Conservation (phyloP, 1,140 invertebrate species). For the Drosophila lini region DNA sequence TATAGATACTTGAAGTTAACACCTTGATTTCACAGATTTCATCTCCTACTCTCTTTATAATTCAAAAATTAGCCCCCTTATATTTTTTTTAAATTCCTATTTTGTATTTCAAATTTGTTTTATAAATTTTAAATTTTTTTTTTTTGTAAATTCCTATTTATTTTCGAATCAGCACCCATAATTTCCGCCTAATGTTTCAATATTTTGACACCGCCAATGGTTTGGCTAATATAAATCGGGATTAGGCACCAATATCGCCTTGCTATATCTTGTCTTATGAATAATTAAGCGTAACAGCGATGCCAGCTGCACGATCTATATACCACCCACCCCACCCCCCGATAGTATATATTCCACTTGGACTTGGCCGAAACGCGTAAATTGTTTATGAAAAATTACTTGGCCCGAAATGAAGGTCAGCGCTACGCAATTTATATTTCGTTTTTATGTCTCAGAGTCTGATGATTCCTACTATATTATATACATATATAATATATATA, state of each 20-base stretch:
- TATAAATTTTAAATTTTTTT: too few species aligned
- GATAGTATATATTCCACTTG: neutral
- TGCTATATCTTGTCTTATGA: slow-evolving; percentile 36
- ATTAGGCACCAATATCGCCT: slow-evolving; percentile 44
- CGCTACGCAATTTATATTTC: slow-evolving; percentile 82
- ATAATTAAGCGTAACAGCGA: slow-evolving; percentile 72
- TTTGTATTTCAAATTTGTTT: too few species aligned
- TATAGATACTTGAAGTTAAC: neutral
- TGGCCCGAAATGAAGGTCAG: slow-evolving; percentile 79
- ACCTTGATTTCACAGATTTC: neutral
- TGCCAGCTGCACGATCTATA: slow-evolving; percentile 53
- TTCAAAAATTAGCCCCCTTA: too few species aligned
- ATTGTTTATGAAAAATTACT: slow-evolving; percentile 82
- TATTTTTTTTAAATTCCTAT: too few species aligned
- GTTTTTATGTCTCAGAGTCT: slow-evolving; percentile 67
- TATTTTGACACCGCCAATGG: slow-evolving; percentile 67
- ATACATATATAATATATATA: slow-evolving; percentile 15
- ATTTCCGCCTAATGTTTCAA: slow-evolving; percentile 58
- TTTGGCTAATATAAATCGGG: slow-evolving; percentile 48
- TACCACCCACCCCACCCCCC: neutral
- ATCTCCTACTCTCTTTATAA: neutral
- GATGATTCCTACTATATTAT: slow-evolving; percentile 18
- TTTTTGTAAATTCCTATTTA: too few species aligned
- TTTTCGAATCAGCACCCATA: slow-evolving; percentile 3
- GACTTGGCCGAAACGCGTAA: slow-evolving; percentile 68